Evolutionary conservation across 2,888 invertebrate genomes (phyloP), one percentile per base, ranked within the genome.

Genomic region (Nowickia ferox): DNA sequence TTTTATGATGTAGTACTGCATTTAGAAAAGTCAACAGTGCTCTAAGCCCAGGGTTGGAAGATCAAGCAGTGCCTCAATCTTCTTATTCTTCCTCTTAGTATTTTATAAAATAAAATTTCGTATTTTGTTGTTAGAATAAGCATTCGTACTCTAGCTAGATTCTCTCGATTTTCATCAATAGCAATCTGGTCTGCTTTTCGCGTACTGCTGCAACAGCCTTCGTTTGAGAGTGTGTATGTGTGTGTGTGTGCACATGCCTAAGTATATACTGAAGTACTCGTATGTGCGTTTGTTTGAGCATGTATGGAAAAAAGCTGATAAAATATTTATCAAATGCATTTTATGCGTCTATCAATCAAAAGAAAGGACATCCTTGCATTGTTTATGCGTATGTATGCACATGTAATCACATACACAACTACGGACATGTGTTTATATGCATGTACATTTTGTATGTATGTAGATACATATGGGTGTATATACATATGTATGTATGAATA

Each of bases 301-400:
- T 75, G 42, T 61, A 63, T 46, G 9, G n/a, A 72, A 57, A 81
- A 78, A 82, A 82, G 63, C 76, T 83, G 51, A 83, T 86, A 44
- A 86, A 80, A 84, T 86, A 86, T 86, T 83, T 86, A 86, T 86
- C 75, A 84, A 83, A 86, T 86, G 86, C 79, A 83, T 79, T 82
- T 72, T 79, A 76, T 84, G 86, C 84, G 86, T 86, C 86, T 76
- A 86, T 86, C 86, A 86, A 86, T 86, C 86, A 84, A 79, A 84
- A 76, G 79, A 86, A 83, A 86, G 86, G 86, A 86, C 86, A 86
- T 83, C 40, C 59, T 65, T 68, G 53, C 17, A 22, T 19, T 38
- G 17, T 48, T 19, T 79, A 30, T 17, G 15, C 72, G 4, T 44
- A 53, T 53, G 19, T 53, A 11, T 65, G n/a, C n/a, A 13, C 15